A percentile compares a stretch with the other conserved stretches of the same genome.
Conservation (phyloP, 2,113 vertebrate genomes). For the Chrysemys picta region DNA sequence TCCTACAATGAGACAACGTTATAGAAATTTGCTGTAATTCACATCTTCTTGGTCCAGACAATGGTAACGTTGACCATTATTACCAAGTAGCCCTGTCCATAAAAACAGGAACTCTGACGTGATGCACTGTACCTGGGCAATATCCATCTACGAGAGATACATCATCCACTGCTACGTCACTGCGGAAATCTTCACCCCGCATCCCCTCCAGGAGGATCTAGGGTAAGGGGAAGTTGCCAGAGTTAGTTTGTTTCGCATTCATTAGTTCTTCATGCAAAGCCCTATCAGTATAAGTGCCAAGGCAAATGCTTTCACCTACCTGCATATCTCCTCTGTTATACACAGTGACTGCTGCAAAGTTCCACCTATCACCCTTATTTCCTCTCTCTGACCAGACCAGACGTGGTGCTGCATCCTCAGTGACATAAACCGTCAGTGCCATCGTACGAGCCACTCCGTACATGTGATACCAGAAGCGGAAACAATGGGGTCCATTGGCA, state of each 20-base stretch:
- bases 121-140: slow-evolving; percentile 73
- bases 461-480: slow-evolving; percentile 89
- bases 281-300: neutral
- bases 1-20: neutral
- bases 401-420: slow-evolving; percentile 37
- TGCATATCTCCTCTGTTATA: slow-evolving; percentile 61
- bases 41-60: neutral
- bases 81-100: too few relatives aligned
- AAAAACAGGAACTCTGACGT: neutral
- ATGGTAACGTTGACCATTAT: too few relatives aligned
- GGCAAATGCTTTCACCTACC: slow-evolving; percentile 55
- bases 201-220: slow-evolving; percentile 84
- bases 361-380: slow-evolving; percentile 78
- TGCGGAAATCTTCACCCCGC: slow-evolving; percentile 75
- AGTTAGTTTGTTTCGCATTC: neutral
- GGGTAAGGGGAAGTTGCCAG: neutral
- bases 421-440: slow-evolving; percentile 76
- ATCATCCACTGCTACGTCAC: slow-evolving; percentile 85
- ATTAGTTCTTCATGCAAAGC: neutral
- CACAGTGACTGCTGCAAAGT: slow-evolving; percentile 61
- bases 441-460: slow-evolving; percentile 76
- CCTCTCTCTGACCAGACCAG: slow-evolving; percentile 67
- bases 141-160: slow-evolving; percentile 72
- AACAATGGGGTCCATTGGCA: slow-evolving; percentile 75
- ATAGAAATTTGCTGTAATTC: neutral